Conservation (phyloP, 2,888 invertebrate genomes). For the Tetragonula carbonaria region DNA sequence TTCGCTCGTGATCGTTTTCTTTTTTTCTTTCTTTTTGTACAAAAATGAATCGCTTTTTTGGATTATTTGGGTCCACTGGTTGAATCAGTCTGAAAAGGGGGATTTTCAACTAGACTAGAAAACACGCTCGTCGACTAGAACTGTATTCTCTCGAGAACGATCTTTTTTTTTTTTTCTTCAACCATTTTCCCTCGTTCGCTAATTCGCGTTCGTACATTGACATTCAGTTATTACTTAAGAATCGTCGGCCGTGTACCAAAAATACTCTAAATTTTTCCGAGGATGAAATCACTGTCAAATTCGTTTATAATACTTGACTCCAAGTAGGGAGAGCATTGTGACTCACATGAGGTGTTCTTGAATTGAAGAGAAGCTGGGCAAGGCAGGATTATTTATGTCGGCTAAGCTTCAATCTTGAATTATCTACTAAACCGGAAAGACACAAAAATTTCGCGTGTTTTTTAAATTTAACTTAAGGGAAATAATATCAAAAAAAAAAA, state of each 20-base stretch:
- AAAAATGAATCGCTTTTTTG: conserved; percentile 48
- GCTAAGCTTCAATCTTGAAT: too few species aligned
- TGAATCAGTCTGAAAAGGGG: conserved; percentile 58
- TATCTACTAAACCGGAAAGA: too few species aligned
- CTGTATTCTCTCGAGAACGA: neutral
- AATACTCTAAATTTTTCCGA: conserved; percentile 1
- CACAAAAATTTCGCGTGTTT: too few species aligned
- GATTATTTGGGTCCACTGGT: conserved; percentile 54
- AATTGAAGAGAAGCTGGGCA: neutral
- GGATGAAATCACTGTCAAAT: neutral
- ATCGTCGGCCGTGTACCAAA: conserved; percentile 1
- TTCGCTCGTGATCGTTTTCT: conserved; percentile 6
- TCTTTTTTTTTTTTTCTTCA: neutral
- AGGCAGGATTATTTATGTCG: too few species aligned
- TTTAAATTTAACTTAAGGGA: too few species aligned
- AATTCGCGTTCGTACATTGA: neutral
- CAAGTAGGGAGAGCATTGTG: conserved; percentile 24
- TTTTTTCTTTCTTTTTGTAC: conserved; percentile 41
- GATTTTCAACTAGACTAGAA: conserved; percentile 23
- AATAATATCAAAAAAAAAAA: too few species aligned
- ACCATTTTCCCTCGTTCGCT: too few species aligned
- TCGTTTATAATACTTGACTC: conserved; percentile 13
- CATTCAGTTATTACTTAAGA: neutral
- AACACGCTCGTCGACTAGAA: neutral
- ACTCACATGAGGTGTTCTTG: neutral